Evolutionary conservation across 2,113 vertebrate species (phyloP).

Genomic region (Gadus chalcogrammus): DNA sequence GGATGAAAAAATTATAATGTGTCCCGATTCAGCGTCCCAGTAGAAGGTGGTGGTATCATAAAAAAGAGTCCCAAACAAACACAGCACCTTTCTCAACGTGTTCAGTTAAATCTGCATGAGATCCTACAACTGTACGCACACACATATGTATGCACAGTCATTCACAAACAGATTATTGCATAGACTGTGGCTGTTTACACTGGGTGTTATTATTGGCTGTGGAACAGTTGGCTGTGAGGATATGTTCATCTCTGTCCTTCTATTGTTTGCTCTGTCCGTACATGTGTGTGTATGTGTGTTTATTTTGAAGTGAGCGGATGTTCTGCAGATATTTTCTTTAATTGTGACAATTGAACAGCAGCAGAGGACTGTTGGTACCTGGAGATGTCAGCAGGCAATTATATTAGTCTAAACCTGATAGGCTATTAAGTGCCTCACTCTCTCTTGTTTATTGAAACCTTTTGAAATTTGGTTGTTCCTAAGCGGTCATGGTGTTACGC

Average conservation of each 20-base stretch:
- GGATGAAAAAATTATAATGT: constrained; percentile 14
- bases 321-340: too few relatives aligned
- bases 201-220: constrained; percentile 13
- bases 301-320: background rate
- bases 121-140: too few relatives aligned
- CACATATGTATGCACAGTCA: constrained; percentile 2
- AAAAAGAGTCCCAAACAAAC: constrained; percentile 15
- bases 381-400: too few relatives aligned
- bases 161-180: constrained; percentile 26
- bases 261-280: constrained; percentile 16
- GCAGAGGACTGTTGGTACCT: too few relatives aligned
- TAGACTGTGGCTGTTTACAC: constrained; percentile 13
- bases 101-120: too few relatives aligned
- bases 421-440: too few relatives aligned
- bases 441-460: too few relatives aligned
- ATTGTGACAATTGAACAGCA: too few relatives aligned
- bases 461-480: too few relatives aligned
- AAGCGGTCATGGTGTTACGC: too few relatives aligned
- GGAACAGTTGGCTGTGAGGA: background rate
- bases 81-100: too few relatives aligned
- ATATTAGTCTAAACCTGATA: too few relatives aligned
- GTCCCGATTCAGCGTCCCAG: constrained; percentile 31
- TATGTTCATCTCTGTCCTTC: background rate
- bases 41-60: constrained; percentile 23
- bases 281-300: background rate